Percentiles rank a stretch among this genome's conserved stretches.
Evolutionary conservation across 2,888 invertebrate species (phyloP).

Genomic region (Nezara viridula): DNA sequence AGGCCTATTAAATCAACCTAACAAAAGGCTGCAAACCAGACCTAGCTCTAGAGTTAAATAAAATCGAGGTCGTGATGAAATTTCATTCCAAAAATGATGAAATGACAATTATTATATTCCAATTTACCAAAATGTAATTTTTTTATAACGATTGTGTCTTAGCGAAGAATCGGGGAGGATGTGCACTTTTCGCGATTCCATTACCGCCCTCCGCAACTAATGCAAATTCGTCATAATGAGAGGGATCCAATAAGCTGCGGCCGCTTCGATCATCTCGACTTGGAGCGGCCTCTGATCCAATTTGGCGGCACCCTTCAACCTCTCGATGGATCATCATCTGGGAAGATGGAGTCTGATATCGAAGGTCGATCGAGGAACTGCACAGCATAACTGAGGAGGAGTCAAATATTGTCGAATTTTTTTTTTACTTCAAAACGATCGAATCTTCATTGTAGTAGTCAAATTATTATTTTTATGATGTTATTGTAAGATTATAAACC

Average conservation of each 20-base stretch:
- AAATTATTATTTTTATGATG: too few species aligned
- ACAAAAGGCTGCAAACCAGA: too few species aligned
- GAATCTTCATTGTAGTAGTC: too few species aligned
- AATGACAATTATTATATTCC: too few species aligned
- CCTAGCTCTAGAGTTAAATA: too few species aligned
- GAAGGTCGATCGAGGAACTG: neutral
- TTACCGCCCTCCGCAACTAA: neutral
- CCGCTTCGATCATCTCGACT: conserved; percentile 1
- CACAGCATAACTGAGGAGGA: neutral
- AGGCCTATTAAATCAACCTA: too few species aligned
- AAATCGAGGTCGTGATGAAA: too few species aligned
- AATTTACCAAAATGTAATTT: neutral
- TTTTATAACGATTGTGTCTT: neutral
- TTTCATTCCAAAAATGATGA: too few species aligned
- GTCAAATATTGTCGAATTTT: too few species aligned
- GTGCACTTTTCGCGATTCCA: neutral
- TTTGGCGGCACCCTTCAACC: neutral
- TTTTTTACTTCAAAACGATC: too few species aligned
- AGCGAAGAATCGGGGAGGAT: neutral
- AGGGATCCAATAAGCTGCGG: conserved; percentile 9
- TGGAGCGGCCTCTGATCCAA: neutral
- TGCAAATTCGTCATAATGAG: neutral
- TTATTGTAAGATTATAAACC: too few species aligned
- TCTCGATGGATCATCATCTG: neutral
- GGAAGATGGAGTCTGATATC: neutral